phyloP scores from a whole-genome alignment of 2,888 invertebrate genomes.

The Tipula confusa region DNA sequence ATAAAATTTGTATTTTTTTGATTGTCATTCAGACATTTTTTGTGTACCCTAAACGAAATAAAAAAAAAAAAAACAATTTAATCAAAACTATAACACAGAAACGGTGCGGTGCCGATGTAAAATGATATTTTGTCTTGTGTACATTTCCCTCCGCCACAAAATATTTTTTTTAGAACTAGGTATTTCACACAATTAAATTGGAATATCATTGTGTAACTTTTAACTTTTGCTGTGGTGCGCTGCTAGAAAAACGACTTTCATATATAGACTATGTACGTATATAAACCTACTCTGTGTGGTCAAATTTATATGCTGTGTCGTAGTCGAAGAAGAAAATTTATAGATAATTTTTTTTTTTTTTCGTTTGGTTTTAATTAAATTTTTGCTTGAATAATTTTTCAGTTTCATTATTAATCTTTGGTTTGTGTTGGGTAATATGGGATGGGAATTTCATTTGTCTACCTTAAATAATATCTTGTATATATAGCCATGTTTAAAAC shows the following conservation, averaged over 20 bases:
- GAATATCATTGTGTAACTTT: conserved; percentile 17
- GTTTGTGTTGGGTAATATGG: background rate
- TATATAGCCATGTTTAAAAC: too few relatives aligned
- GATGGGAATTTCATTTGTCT: background rate
- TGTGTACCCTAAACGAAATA: background rate
- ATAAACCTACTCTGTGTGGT: background rate
- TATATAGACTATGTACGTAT: background rate
- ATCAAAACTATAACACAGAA: conserved; percentile 15
- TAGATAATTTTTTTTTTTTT: background rate
- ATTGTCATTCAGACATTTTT: conserved; percentile 3
- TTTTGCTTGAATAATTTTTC: conserved; percentile 25
- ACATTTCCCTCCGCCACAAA: background rate
- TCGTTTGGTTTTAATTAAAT: conserved; percentile 25
- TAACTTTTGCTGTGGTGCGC: background rate
- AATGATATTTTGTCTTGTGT: background rate
- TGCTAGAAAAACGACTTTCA: background rate
- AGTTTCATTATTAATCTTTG: background rate
- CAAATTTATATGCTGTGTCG: background rate
- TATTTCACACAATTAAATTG: conserved; percentile 25
- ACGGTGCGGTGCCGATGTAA: conserved; percentile 12
- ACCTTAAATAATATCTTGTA: too few relatives aligned
- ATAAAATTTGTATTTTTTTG: background rate
- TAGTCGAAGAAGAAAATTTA: background rate
- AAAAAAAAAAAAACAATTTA: conserved; percentile 14
- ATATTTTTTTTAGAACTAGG: background rate